phyloP scores from a whole-genome alignment of 2,888 invertebrate genomes.

The Apotomis betuletana region DNA sequence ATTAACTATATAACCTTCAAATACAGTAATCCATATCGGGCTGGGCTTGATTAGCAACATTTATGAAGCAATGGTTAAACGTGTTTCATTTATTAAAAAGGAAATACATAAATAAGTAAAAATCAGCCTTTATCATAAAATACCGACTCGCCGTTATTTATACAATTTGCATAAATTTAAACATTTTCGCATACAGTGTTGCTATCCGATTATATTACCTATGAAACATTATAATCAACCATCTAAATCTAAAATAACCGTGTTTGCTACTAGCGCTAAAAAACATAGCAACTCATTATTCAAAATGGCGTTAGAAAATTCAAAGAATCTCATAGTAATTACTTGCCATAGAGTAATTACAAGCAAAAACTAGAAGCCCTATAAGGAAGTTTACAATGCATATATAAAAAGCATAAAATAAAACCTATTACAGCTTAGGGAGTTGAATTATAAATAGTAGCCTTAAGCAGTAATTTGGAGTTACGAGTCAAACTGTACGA shows the following conservation, averaged over 20 bases:
- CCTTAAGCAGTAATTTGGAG: constrained; percentile 44
- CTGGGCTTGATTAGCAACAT: too few relatives aligned
- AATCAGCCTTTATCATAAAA: not conserved
- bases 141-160: not conserved
- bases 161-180: not conserved
- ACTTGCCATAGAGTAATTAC: constrained; percentile 21
- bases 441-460: constrained; percentile 25
- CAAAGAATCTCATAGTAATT: constrained; percentile 38
- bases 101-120: not conserved
- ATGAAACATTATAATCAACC: not conserved
- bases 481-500: constrained; percentile 46
- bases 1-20: not conserved
- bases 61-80: too few relatives aligned
- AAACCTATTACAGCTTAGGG: constrained; percentile 4
- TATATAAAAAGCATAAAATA: constrained; percentile 29
- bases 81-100: too few relatives aligned
- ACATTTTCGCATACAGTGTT: not conserved
- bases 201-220: not conserved
- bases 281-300: constrained; percentile 22
- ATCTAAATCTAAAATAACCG: constrained; percentile 1
- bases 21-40: not conserved
- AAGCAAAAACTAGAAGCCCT: constrained; percentile 25
- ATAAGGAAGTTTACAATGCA: constrained; percentile 29
- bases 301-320: constrained; percentile 39
- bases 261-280: constrained; percentile 9